Conservation (phyloP, 2,113 vertebrate genomes). For the Gnathonemus echidnorhynchus region DNA sequence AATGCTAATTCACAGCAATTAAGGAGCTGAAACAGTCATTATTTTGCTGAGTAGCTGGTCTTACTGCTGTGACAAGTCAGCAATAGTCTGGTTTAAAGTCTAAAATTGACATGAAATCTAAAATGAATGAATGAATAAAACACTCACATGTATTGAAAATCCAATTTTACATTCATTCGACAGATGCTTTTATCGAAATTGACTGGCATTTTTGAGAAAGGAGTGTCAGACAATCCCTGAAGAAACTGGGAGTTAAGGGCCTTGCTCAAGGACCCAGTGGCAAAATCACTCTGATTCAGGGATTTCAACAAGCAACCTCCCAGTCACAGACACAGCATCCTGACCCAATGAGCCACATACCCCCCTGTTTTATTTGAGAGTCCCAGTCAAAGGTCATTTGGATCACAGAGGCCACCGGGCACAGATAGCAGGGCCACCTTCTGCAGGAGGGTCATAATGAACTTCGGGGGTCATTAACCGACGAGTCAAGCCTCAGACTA, state of each 20-base stretch:
- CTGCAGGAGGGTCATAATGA: background rate
- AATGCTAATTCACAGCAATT: background rate
- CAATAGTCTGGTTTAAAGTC: slow-evolving; percentile 17
- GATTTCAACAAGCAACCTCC: background rate
- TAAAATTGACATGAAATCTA: slow-evolving; percentile 21
- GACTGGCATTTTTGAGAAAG: background rate
- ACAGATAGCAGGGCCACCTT: background rate
- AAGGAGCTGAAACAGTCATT: background rate
- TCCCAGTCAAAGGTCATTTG: background rate
- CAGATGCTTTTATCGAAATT: background rate
- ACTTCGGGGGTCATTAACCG: background rate
- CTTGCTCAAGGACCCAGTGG: background rate
- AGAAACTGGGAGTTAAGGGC: background rate
- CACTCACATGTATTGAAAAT: background rate
- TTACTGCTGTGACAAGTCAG: background rate
- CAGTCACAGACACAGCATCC: background rate
- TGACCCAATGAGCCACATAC: background rate
- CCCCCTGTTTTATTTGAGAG: background rate
- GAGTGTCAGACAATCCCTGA: background rate
- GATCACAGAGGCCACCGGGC: background rate
- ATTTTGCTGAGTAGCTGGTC: background rate
- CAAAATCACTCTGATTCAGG: background rate
- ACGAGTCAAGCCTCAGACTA: background rate
- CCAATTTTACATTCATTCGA: background rate
- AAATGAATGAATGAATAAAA: slow-evolving; percentile 6